phyloP scores from a whole-genome alignment of 2,888 invertebrate genomes.

The Endomychus coccineus region DNA sequence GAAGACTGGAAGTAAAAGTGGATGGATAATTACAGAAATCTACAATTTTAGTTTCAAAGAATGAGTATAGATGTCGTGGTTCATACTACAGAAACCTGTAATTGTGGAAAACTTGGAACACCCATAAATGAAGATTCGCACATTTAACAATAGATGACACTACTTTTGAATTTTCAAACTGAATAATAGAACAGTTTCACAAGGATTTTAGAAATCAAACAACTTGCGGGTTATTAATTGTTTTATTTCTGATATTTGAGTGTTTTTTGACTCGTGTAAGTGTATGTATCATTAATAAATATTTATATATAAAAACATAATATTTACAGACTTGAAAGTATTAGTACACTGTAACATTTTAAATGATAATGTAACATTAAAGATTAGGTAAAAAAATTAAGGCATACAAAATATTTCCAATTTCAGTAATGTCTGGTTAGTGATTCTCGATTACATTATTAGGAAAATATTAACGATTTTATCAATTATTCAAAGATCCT shows the following conservation, averaged over 20 bases:
- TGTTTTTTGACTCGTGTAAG: conserved; percentile 21
- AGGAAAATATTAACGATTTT: conserved; percentile 9
- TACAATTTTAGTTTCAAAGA: too few species aligned
- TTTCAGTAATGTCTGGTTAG: conserved; percentile 11
- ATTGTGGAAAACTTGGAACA: too few species aligned
- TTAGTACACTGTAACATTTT: conserved; percentile 36
- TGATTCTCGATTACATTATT: conserved; percentile 9
- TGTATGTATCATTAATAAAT: conserved; percentile 39
- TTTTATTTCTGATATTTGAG: conserved; percentile 36
- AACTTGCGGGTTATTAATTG: conserved; percentile 29
- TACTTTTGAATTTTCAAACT: too few species aligned
- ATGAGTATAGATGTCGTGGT: too few species aligned
- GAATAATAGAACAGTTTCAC: too few species aligned
- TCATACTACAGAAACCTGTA: too few species aligned
- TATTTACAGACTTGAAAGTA: conserved; percentile 41
- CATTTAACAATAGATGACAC: too few species aligned
- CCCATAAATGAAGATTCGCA: too few species aligned
- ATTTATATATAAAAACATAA: conserved; percentile 44
- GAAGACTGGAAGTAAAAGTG: too few species aligned
- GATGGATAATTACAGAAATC: too few species aligned
- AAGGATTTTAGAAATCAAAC: too few species aligned
- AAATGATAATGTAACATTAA: conserved; percentile 28
- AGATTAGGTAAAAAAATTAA: conserved; percentile 25
- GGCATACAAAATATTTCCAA: conserved; percentile 15
- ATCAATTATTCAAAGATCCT: not conserved